phyloP scores from a whole-genome alignment of 2,113 vertebrate species.

The Corythoichthys intestinalis region DNA sequence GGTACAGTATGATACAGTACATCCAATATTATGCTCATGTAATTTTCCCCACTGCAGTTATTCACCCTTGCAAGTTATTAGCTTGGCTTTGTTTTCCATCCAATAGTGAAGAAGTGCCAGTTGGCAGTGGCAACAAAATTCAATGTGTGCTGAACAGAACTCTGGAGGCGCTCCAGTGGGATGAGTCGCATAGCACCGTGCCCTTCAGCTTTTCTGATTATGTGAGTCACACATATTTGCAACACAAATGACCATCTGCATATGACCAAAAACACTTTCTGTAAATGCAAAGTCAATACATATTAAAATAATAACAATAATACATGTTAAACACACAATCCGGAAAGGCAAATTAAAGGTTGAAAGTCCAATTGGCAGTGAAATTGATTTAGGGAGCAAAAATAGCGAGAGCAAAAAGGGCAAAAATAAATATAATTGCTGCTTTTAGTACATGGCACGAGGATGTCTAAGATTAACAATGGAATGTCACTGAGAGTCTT shows the following conservation, averaged over 20 bases:
- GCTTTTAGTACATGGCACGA: background rate
- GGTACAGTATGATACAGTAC: background rate
- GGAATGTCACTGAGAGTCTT: slow-evolving; percentile 2
- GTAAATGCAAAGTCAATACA: background rate
- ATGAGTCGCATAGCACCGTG: slow-evolving; percentile 16
- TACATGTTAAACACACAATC: slow-evolving; percentile 12
- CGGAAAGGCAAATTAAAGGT: slow-evolving; percentile 23
- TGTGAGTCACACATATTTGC: slow-evolving; percentile 36
- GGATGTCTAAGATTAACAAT: slow-evolving; percentile 15
- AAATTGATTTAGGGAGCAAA: slow-evolving; percentile 11
- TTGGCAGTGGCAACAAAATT: slow-evolving; percentile 31
- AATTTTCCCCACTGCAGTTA: background rate
- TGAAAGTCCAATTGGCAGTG: slow-evolving; percentile 6
- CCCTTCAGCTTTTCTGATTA: slow-evolving; percentile 27
- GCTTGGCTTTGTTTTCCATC: background rate
- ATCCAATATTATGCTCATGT: background rate
- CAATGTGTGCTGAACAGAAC: slow-evolving; percentile 7
- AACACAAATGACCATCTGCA: slow-evolving; percentile 40
- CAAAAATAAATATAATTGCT: slow-evolving; percentile 12
- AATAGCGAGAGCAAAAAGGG: slow-evolving; percentile 17
- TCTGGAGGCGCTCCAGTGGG: slow-evolving; percentile 34
- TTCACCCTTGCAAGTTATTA: slow-evolving; percentile 9
- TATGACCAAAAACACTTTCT: slow-evolving; percentile 4
- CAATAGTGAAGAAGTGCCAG: slow-evolving; percentile 14
- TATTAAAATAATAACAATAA: background rate